Evolutionary conservation across 2,113 vertebrate genomes (phyloP), one percentile per base, ranked within the genome.

Genomic region (Callipepla californica): DNA sequence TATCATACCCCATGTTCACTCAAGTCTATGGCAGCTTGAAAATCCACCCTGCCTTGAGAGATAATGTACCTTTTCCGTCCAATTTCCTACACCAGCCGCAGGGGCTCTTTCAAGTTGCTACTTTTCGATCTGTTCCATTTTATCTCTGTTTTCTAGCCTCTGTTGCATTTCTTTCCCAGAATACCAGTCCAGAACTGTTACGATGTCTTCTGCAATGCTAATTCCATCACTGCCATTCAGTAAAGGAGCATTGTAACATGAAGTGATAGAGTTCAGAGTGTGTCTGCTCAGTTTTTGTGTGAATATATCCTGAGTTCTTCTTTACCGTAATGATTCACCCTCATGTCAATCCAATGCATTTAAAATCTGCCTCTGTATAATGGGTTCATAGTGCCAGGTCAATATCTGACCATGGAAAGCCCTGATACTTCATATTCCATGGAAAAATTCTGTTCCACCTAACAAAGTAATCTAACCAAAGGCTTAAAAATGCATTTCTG

Each of bases 321-420:
- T 91, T 77, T 77, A 40, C 53, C 3, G 3, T 66, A 80, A 80
- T 63, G 38, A 70, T 93, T 93, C 87, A 91, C 81, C 73, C 89
- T 77, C 23, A 72, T 89, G 89, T 80, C 94, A 80, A 91, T 59
- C 28, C 81, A 85, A 87, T 93, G 63, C 79, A 87, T 91, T 89
- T 83, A 91, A 92, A 95, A 89, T 95, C 36, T 90, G 67, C 50
- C 45, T 89, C 25, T 28, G 34, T 32, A 70, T 57, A 70, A 85
- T 50, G 57, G 22, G 61, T 50, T 92, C 22, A 15, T 32, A 30
- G 25, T 85, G 38, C 28, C 15, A 63, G 48, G 91, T 94, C 22
- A 57, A 51, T 77, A 58, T 87, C 61, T 83, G 75, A n/a, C 61
- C 68, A 80, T 65, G 57, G 79, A 74, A 88, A 89, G 32, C 15